Evolutionary conservation across 2,888 invertebrate species (phyloP).

Genomic region (Ochropleura plecta): DNA sequence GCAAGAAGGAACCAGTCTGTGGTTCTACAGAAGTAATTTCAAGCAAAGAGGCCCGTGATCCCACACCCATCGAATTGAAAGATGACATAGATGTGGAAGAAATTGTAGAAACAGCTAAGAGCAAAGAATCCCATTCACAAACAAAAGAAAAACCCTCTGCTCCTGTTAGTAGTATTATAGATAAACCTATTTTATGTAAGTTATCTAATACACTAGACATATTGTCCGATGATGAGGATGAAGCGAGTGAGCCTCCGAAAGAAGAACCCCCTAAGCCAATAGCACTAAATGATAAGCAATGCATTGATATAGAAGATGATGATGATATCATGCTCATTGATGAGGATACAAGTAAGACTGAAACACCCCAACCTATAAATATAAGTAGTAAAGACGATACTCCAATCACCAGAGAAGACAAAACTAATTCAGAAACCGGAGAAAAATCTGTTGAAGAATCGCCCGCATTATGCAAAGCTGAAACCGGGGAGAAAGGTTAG

Average conservation of each 20-base stretch:
- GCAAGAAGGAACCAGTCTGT: not conserved
- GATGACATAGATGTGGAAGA: constrained; percentile 58
- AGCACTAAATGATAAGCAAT: constrained; percentile 71
- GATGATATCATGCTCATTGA: constrained; percentile 87
- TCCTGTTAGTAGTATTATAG: constrained; percentile 43
- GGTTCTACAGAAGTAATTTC: constrained; percentile 8
- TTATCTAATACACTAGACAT: constrained; percentile 84
- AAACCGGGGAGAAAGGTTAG: constrained; percentile 64
- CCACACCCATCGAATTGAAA: constrained; percentile 47
- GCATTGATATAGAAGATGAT: constrained; percentile 83
- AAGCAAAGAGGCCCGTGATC: not conserved
- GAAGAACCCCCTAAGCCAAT: constrained; percentile 35
- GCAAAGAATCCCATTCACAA: constrained; percentile 16
- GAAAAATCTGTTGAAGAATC: constrained; percentile 52
- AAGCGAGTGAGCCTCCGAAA: constrained; percentile 77
- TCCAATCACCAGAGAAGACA: constrained; percentile 37
- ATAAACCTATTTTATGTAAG: constrained; percentile 73
- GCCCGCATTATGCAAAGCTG: constrained; percentile 45
- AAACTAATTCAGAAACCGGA: constrained; percentile 55
- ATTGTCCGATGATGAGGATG: constrained; percentile 86
- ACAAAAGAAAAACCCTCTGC: constrained; percentile 10
- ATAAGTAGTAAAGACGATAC: constrained; percentile 47
- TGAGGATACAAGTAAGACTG: constrained; percentile 72
- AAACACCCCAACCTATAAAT: constrained; percentile 49
- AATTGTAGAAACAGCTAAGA: constrained; percentile 34